Evolutionary conservation across 2,797 vertebrate genomes (phyloP).

Genomic region (Pelochelys cantorii): DNA sequence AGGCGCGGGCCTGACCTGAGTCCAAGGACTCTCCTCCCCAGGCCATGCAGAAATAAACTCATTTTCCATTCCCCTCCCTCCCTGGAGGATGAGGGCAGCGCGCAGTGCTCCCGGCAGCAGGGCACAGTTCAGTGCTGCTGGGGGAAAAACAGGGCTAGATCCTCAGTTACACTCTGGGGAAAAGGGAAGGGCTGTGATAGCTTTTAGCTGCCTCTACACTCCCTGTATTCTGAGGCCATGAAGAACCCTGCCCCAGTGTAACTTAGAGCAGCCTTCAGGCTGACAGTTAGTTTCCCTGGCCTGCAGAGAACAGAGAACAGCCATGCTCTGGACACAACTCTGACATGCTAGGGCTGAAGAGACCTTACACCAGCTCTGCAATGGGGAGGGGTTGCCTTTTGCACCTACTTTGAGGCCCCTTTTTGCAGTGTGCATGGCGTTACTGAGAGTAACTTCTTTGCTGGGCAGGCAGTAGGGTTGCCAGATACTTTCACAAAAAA

Average conservation of each 20-base stretch:
- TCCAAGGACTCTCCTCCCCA: not conserved
- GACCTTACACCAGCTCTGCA: not conserved
- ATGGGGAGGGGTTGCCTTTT: not conserved
- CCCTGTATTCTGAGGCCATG: not conserved
- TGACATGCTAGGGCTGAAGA: not conserved
- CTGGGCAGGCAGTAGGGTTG: too few species aligned
- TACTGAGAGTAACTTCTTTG: not conserved
- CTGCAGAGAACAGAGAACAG: not conserved
- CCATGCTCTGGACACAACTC: not conserved
- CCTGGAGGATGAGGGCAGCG: not conserved
- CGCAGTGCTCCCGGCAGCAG: not conserved
- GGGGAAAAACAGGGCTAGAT: not conserved
- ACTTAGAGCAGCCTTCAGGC: not conserved
- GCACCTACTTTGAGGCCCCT: not conserved
- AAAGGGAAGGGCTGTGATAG: not conserved
- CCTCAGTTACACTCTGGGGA: not conserved
- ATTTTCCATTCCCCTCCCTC: conserved; percentile 36
- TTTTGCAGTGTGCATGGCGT: not conserved
- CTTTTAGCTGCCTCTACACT: not conserved
- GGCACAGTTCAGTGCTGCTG: not conserved
- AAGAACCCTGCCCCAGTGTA: not conserved
- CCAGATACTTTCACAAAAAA: too few species aligned
- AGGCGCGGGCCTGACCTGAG: not conserved
- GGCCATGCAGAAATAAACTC: not conserved
- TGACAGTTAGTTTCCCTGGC: not conserved